Evolutionary conservation across 37 sponge, comb jelly and placozoan species (phyloP), one percentile per base, ranked within the genome.

Genomic region (Dysidea cf. avara): DNA sequence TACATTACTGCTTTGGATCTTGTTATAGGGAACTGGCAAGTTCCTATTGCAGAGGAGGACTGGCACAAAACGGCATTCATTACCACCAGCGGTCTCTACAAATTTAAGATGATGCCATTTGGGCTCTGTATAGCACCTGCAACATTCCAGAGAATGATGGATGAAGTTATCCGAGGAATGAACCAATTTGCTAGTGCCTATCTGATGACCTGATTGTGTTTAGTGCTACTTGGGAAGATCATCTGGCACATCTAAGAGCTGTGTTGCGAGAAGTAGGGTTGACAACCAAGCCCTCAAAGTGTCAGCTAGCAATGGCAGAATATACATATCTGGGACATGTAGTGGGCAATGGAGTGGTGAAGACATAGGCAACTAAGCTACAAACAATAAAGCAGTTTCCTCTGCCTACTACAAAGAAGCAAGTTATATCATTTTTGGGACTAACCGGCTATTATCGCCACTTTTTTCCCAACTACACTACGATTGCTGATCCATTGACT

Each of bases 141-240:
- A 43, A 85, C 69, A 13, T 85, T 85, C 59, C 86, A 85, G 53
- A 35, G 71, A 24, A 57, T 79, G 68, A 79, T 85, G 86, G 71
- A 85, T 5, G 18, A 54, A 1, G 20, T 61, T 6, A 47, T 69
- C 20, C 7, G 18, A 22, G 49, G 14, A 18, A 50, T n/a, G n/a
- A n/a, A n/a, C n/a, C n/a, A n/a, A n/a, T n/a, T n/a, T n/a, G n/a
- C n/a, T n/a, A n/a, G n/a, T 13, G 17, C 71, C 22, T 9, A 56
- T 26, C 30, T 73, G 84, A 83, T 34, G 84, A 83, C 53, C 24
- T 76, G 1, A 36, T 65, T 6, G 53, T 83, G 0, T 68, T 34
- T 47, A 76, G 71, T 25, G 18, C 39, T 21, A 64, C 75, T 16
- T 72, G 74, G 75, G 68, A 82, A 24, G 75, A 82, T 11, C 77